These are phyloP conservation scores for Miniopterus natalensis DNA, from an alignment of 2,113 vertebrate genomes.

Conservation along the genomic window DNA sequence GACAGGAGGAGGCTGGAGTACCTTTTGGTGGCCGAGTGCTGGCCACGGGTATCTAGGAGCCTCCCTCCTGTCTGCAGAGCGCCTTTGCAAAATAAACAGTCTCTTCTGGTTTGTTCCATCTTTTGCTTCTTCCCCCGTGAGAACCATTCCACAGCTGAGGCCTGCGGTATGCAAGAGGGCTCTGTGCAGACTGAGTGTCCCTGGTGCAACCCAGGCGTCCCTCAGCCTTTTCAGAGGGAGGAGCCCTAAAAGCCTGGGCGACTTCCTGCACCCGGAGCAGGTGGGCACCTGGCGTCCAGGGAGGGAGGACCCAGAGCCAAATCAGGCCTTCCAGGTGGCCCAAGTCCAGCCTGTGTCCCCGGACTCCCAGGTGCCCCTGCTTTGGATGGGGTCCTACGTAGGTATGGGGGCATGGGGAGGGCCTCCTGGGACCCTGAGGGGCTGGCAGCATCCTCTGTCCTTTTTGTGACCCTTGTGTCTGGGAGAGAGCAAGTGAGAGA, in stretches of 20 bases:
- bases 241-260: not conserved
- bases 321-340: not conserved
- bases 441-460: not conserved
- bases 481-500: not conserved
- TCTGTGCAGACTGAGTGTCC: not conserved
- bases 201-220: not conserved
- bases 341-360: not conserved
- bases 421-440: not conserved
- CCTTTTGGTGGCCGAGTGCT: not conserved
- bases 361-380: not conserved
- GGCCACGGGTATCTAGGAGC: not conserved
- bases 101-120: conserved; percentile 7
- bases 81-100: conserved; percentile 22
- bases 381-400: not conserved
- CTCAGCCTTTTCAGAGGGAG: not conserved
- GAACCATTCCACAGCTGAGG: conserved; percentile 78
- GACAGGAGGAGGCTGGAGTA: not conserved
- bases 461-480: not conserved
- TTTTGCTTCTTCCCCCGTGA: conserved; percentile 74
- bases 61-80: not conserved
- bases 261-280: not conserved
- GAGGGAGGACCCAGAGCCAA: not conserved
- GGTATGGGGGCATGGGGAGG: not conserved
- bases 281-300: not conserved
- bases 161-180: not conserved